Evolutionary conservation across 1,140 invertebrate genomes (phyloP).

Genomic region (Amyelois transitella): DNA sequence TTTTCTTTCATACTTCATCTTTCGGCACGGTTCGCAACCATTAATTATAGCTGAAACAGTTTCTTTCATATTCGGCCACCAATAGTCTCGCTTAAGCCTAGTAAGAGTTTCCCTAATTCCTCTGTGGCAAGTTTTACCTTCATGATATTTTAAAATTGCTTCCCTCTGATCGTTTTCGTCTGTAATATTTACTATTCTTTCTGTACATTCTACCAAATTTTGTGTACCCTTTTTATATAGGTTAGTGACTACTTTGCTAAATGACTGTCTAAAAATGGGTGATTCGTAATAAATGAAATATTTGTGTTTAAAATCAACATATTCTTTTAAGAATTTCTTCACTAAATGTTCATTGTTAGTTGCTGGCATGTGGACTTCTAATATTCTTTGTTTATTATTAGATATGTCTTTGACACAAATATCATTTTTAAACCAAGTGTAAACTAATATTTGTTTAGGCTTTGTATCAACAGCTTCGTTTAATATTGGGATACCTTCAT

Average conservation of each 20-base stretch:
- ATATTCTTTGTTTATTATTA: conserved; percentile 6
- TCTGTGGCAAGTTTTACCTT: conserved; percentile 22
- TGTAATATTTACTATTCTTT: conserved; percentile 3
- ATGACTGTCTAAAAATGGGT: background rate
- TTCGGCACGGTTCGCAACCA: conserved; percentile 11
- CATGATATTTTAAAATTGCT: conserved; percentile 15
- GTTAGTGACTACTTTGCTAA: background rate
- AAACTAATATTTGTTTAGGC: conserved; percentile 12
- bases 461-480: conserved; percentile 14
- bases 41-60: conserved; percentile 18
- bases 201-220: conserved; percentile 6
- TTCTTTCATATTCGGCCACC: conserved; percentile 18
- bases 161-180: conserved; percentile 15
- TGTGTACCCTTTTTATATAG: conserved; percentile 1
- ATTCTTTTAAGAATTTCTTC: conserved; percentile 9
- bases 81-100: conserved; percentile 10
- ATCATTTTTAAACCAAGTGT: conserved; percentile 9
- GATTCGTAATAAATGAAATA: conserved; percentile 11
- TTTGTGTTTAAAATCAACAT: conserved; percentile 8
- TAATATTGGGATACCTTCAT: conserved; percentile 7
- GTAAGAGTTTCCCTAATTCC: conserved; percentile 4
- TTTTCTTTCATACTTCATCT: conserved; percentile 17
- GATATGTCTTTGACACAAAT: conserved; percentile 3
- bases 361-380: conserved; percentile 7
- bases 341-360: conserved; percentile 9